phyloP scores from a whole-genome alignment of 37 sponge, comb jelly and placozoan species.

The Halisarca cf. caerulea region DNA sequence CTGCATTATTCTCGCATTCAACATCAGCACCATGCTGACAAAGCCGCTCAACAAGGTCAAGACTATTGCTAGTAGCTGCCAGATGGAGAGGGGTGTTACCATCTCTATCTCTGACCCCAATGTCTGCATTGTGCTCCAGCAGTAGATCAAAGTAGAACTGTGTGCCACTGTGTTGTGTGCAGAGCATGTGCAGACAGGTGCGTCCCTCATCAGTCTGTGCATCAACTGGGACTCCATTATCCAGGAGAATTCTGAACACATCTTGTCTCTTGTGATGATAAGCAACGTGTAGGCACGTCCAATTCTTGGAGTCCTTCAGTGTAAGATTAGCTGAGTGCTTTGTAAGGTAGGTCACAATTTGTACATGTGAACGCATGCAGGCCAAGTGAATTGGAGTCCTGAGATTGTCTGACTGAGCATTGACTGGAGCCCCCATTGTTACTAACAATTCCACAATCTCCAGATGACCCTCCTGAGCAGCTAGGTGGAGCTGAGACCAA shows the following conservation, averaged over 20 bases:
- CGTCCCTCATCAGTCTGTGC: constrained; percentile 61
- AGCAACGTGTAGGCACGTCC: constrained; percentile 72
- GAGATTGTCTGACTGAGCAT: constrained; percentile 69
- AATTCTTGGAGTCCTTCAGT: constrained; percentile 63
- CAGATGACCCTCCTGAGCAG: constrained; percentile 67
- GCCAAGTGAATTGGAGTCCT: constrained; percentile 72
- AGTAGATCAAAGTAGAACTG: constrained; percentile 39
- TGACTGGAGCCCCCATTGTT: constrained; percentile 48
- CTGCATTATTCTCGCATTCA: constrained; percentile 34
- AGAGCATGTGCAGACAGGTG: constrained; percentile 69
- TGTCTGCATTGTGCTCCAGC: constrained; percentile 39
- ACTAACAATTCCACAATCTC: constrained; percentile 61
- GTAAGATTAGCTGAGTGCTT: constrained; percentile 47
- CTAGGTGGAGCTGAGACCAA: constrained; percentile 81
- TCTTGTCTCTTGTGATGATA: constrained; percentile 66
- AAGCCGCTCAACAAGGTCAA: constrained; percentile 47
- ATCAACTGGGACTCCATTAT: constrained; percentile 46
- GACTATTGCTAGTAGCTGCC: constrained; percentile 53
- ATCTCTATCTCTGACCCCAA: constrained; percentile 47
- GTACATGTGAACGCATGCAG: constrained; percentile 71
- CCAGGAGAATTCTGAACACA: constrained; percentile 42
- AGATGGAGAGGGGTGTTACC: constrained; percentile 75
- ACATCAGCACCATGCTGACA: constrained; percentile 50
- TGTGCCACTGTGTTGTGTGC: constrained; percentile 13
- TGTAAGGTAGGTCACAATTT: constrained; percentile 57